Base-by-base conservation (phyloP, 2,113 vertebrate genomes). In the Eulacestoma nigropectus region DNA sequence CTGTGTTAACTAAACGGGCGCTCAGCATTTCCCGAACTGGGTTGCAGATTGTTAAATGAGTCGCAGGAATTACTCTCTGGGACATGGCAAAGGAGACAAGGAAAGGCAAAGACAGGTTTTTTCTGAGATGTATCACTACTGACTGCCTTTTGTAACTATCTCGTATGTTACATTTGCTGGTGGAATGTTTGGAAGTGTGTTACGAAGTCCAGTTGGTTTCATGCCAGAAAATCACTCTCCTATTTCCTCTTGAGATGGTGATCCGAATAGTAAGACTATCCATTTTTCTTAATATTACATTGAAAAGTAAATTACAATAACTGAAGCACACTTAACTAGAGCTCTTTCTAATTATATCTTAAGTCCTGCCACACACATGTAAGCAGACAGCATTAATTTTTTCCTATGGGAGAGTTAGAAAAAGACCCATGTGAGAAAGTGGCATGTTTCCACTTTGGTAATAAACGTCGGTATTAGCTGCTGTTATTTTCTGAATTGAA, bases 351-450 rank as follows among this genome's bases (percentile, higher is more conserved):
- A 93, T 89, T 72, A 75, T 25, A 49, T 87, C 37, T 49, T 46
- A 56, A 73, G 37, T 89, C 53, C 53, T 87, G 89, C 84, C 81
- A 89, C 92, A 82, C 65, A 65, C 81, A 84, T 95, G 73, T 78
- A 94, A 89, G 93, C 56, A 92, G 89, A 73, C 69, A 89, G 63
- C 41, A 65, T 50, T 92, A 55, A 23, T 87, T 84, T 82, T 83
- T 93, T 87, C 72, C 69, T 76, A 2, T 50, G 69, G 32, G 47
- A 90, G 73, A 65, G 49, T 72, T 63, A 87, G 73, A 4, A 77
- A 83, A 90, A 35, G 42, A 23, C 16, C 3, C 11, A 73, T 14
- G 39, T 83, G 80, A 77, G 73, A 72, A 94, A 93, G 74, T 73
- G 57, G 23, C 35, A 9, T 50, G 69, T 91, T 95, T 87, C 47